Percentiles rank a stretch among this genome's conserved stretches.
These are phyloP conservation scores for Cataglyphis livida DNA, from an alignment of 2,888 invertebrate genomes.

Conservation along the genomic window DNA sequence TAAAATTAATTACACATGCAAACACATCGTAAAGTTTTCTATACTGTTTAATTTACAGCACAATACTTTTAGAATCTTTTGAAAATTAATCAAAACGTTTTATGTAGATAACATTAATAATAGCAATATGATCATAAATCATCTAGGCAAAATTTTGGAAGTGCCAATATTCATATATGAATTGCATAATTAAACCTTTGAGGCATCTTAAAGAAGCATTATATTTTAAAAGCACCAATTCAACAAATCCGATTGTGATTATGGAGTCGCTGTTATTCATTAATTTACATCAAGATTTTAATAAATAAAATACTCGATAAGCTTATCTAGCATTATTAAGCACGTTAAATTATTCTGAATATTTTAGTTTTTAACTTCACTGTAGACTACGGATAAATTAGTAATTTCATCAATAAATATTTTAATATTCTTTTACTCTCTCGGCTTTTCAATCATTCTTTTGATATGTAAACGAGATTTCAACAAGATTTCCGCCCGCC, in stretches of 20 bases:
- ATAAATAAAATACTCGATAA: not conserved
- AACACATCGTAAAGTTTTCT: too few relatives aligned
- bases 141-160: constrained; percentile 52
- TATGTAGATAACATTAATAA: constrained; percentile 30
- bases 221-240: not conserved
- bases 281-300: not conserved
- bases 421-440: not conserved
- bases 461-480: constrained; percentile 38
- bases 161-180: constrained; percentile 16
- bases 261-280: not conserved
- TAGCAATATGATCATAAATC: constrained; percentile 42
- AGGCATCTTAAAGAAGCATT: constrained; percentile 43
- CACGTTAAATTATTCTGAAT: not conserved
- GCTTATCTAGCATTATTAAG: not conserved
- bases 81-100: constrained; percentile 19
- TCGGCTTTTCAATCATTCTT: constrained; percentile 7
- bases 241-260: not conserved
- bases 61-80: not conserved
- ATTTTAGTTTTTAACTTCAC: not conserved
- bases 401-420: constrained; percentile 8
- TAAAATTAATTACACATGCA: too few relatives aligned
- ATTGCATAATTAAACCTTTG: constrained; percentile 38
- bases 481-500: constrained; percentile 32
- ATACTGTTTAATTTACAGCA: too few relatives aligned
- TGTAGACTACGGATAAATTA: not conserved